Conservation (phyloP, 37 sponge, comb jelly and placozoan genomes). For the Spongilla lacustris region DNA sequence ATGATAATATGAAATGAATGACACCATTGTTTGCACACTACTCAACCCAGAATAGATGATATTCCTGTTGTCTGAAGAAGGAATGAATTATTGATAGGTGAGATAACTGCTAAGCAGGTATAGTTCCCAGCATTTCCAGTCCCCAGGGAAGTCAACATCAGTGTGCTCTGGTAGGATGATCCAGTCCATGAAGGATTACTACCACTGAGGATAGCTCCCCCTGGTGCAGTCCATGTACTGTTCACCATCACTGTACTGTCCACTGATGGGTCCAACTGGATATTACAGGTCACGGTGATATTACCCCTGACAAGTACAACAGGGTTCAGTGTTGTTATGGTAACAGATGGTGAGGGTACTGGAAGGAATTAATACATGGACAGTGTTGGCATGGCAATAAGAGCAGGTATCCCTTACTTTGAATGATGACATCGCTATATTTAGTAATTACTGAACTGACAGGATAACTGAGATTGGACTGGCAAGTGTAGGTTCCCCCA, state of each 20-base stretch:
- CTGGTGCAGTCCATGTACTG: constrained; percentile 9
- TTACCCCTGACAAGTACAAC: too few species aligned
- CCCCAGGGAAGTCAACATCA: neutral
- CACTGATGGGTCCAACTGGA: constrained; percentile 16
- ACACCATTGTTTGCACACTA: too few species aligned
- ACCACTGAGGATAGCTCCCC: neutral
- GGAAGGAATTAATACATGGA: too few species aligned
- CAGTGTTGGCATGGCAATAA: too few species aligned
- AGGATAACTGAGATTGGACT: neutral
- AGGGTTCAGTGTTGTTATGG: too few species aligned
- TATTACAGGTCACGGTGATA: constrained; percentile 2
- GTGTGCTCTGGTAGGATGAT: neutral
- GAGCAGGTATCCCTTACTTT: too few species aligned
- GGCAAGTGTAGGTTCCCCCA: constrained; percentile 43
- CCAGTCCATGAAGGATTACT: neutral
- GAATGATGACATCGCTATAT: constrained; percentile 6
- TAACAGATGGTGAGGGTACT: too few species aligned
- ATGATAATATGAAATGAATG: too few species aligned
- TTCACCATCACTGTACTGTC: constrained; percentile 19
- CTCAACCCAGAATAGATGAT: neutral
- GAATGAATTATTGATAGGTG: neutral
- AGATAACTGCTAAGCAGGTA: neutral
- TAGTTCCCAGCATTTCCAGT: neutral
- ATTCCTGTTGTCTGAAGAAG: neutral
- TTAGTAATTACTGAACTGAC: neutral